phyloP scores from a whole-genome alignment of 1,140 invertebrate species.

The Cotesia typhae region DNA sequence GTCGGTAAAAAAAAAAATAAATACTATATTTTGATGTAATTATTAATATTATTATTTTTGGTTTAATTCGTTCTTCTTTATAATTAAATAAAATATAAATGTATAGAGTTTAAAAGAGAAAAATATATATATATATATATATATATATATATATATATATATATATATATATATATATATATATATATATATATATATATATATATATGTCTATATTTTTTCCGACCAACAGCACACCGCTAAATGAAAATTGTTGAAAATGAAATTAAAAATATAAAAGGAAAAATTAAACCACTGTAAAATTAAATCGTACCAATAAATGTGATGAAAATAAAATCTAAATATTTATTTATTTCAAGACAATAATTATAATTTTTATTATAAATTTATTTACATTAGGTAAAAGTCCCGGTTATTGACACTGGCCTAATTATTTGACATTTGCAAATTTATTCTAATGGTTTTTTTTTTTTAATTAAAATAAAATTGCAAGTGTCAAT shows the following conservation, averaged over 20 bases:
- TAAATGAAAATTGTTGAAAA: slow-evolving; percentile 53
- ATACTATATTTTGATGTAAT: slow-evolving; percentile 16
- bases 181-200: no score
- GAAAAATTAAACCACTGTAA: slow-evolving; percentile 34
- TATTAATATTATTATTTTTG: slow-evolving; percentile 44
- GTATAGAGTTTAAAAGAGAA: slow-evolving; percentile 3
- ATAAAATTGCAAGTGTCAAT: no score
- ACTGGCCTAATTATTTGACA: no score
- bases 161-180: no score
- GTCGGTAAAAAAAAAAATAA: neutral
- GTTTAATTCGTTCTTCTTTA: slow-evolving; percentile 36
- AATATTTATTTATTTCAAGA: neutral
- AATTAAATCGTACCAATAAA: slow-evolving; percentile 44
- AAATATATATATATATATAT: no score
- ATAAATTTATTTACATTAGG: neutral
- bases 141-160: no score
- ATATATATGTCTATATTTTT: slow-evolving; percentile 32
- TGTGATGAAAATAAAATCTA: slow-evolving; percentile 35
- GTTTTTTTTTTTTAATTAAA: no score
- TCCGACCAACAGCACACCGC: slow-evolving; percentile 53
- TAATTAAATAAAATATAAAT: no score
- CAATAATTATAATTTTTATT: neutral
- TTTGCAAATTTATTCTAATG: no score
- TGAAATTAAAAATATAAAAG: slow-evolving; percentile 15
- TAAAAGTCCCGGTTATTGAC: no score